phyloP scores from a whole-genome alignment of 2,888 invertebrate genomes.

The Brachyptera putata region DNA sequence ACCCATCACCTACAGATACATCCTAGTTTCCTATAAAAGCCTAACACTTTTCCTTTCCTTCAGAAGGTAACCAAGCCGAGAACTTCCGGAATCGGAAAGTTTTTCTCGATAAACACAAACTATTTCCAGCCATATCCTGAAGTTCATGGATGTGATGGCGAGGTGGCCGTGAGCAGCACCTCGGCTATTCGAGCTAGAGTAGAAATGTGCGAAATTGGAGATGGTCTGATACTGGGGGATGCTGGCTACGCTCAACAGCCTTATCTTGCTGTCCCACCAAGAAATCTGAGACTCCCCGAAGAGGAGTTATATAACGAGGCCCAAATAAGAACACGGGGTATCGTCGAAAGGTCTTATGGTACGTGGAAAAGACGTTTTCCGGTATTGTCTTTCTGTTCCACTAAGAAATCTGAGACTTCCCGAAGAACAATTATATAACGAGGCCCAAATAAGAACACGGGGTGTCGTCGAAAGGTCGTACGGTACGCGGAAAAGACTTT shows the following conservation, averaged over 20 bases:
- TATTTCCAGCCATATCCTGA: constrained; percentile 8
- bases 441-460: too few relatives aligned
- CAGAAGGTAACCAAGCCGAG: constrained; percentile 19
- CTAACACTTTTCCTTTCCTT: not conserved
- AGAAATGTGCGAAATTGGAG: constrained; percentile 20
- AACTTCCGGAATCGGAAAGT: constrained; percentile 23
- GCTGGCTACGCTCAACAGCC: constrained; percentile 1
- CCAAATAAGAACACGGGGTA: too few relatives aligned
- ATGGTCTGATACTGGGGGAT: constrained; percentile 27
- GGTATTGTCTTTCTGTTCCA: too few relatives aligned
- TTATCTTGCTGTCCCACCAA: constrained; percentile 15
- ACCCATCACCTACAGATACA: too few relatives aligned
- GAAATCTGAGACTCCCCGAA: constrained; percentile 11
- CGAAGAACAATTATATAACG: too few relatives aligned
- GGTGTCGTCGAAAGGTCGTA: too few relatives aligned
- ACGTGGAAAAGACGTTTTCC: constrained; percentile 24
- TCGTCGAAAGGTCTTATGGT: constrained; percentile 22
- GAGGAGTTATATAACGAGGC: constrained; percentile 18
- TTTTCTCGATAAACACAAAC: constrained; percentile 26
- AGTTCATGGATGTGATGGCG: constrained; percentile 20
- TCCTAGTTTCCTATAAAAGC: too few relatives aligned
- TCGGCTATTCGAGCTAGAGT: constrained; percentile 10
- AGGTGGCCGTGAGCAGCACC: constrained; percentile 22
- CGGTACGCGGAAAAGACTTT: too few relatives aligned
- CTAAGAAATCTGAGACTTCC: too few relatives aligned